Base-by-base conservation (phyloP, 2,888 invertebrate genomes). In the Tetramorium bicarinatum region DNA sequence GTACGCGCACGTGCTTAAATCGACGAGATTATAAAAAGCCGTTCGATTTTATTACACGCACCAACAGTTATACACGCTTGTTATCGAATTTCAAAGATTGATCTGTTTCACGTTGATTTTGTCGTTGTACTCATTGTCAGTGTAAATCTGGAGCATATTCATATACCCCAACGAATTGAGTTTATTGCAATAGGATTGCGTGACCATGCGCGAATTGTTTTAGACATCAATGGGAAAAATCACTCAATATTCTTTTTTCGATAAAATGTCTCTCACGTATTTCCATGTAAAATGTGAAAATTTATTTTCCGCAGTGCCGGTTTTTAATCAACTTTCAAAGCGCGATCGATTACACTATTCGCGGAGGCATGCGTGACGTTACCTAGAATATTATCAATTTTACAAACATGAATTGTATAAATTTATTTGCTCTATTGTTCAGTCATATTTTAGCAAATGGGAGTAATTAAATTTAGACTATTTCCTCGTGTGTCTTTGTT, bases 31-130 rank as follows among this genome's bases (percentile, higher is more conserved):
- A 59, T 25, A 21, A 41, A 34, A 76, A 59, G 8, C 25, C 8
- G 4, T 8, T 34, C 21, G 18, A 38, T 80, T 80, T 71, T 71
- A 80, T 80, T 38, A 61, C 13, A 44, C 29, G 15, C 13, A 21
- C 44, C 54, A n/a, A 29, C 21, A 44, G 18, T 18, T 66, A 25
- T 25, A 25, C 41, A 44, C 25, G 13, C 38, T 47, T 25, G 72
- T 59, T 80, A 59, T 80, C 59, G 71, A 80, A 59, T 80, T 80
- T 80, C 47, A 80, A 71, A 80, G 34, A 79, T 79, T 59, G 47
- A 71, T 71, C 34, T 80, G 13, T 80, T 77, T 13, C 29, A 38
- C 13, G 8, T 18, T 34, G 59, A 71, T n/a, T 77, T 41, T 41
- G n/a, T 66, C 21, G 13, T 77, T 67, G 67, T 15, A 13, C 38